These are phyloP conservation scores for Jordanella pulchra DNA, from an alignment of 2,797 vertebrate genomes.

Conservation along the genomic window DNA sequence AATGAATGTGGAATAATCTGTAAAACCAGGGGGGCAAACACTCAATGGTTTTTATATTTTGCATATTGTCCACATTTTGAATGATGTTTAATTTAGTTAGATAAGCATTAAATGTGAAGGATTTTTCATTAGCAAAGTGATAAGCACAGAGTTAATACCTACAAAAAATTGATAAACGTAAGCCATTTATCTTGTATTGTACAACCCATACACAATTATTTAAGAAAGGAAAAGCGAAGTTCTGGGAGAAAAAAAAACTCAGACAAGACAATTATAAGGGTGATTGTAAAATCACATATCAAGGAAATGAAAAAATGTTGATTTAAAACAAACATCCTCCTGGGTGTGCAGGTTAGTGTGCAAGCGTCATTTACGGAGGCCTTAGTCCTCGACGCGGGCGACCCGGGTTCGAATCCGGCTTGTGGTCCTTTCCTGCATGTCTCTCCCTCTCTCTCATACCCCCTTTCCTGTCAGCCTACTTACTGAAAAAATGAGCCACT, in stretches of 20 bases:
- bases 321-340: not conserved
- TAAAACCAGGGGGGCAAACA: not conserved
- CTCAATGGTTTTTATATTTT: not conserved
- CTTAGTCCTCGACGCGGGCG: too few species aligned
- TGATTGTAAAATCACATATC: not conserved
- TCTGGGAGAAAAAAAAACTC: too few species aligned
- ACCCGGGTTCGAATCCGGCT: too few species aligned
- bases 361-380: too few species aligned
- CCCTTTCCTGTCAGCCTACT: too few species aligned
- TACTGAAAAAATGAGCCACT: too few species aligned
- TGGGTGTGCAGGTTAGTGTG: too few species aligned
- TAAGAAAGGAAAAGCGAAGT: not conserved
- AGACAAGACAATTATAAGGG: not conserved
- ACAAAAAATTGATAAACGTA: not conserved
- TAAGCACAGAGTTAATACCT: not conserved
- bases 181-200: not conserved
- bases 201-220: not conserved
- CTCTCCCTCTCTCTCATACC: too few species aligned
- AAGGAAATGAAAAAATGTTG: not conserved
- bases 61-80: not conserved
- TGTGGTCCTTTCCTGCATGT: too few species aligned
- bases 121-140: not conserved
- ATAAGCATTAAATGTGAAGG: not conserved
- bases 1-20: not conserved
- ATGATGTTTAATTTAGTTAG: not conserved